These are phyloP conservation scores for Odobenus rosmarus DNA, from an alignment of 2,113 vertebrate genomes.

Conservation along the genomic window DNA sequence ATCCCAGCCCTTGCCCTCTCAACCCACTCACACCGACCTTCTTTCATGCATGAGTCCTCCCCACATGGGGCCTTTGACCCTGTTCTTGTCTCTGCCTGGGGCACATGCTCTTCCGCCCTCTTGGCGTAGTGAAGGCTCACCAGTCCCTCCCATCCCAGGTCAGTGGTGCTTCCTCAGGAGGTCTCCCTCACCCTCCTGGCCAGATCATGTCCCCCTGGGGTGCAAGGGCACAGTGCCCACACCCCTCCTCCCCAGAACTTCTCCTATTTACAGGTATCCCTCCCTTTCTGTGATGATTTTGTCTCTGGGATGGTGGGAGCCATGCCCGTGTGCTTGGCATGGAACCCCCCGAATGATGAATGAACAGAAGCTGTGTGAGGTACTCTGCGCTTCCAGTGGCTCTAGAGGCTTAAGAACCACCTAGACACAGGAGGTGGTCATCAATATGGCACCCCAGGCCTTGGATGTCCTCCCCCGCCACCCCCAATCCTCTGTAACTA, in stretches of 20 bases:
- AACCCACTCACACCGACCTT: accelerated
- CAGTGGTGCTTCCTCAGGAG: not conserved
- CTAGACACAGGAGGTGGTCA: not conserved
- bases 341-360: not conserved
- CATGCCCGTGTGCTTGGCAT: no score
- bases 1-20: no score
- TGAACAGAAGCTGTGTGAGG: not conserved
- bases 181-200: not conserved
- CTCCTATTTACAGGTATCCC: not conserved
- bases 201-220: not conserved
- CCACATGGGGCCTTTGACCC: accelerated
- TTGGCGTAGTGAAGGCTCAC: not conserved
- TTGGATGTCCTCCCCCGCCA: accelerated
- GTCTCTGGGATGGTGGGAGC: not conserved
- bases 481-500: not conserved
- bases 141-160: not conserved
- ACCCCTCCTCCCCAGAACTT: not conserved
- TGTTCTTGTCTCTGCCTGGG: not conserved
- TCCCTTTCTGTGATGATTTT: not conserved
- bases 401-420: not conserved
- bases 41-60: not conserved
- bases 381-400: not conserved
- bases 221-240: accelerated
- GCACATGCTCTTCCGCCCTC: no score
- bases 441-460: not conserved